Evolutionary conservation across 2,113 vertebrate genomes (phyloP).

Genomic region (Mus spicilegus): DNA sequence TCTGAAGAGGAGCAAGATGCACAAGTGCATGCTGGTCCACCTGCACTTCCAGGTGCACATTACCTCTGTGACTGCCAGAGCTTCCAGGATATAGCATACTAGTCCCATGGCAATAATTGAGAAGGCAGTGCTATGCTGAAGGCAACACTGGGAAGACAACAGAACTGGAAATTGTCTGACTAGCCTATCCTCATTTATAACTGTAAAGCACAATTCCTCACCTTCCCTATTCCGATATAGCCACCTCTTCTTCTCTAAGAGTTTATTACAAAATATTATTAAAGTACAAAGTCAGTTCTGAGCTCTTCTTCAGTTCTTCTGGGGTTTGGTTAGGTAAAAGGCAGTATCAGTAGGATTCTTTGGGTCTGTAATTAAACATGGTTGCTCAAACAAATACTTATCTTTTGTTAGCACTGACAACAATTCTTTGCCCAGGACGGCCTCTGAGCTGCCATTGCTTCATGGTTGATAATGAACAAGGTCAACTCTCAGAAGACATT

Average conservation of each 20-base stretch:
- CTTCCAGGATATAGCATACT: neutral
- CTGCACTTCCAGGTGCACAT: neutral
- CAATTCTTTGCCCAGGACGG: conserved; percentile 46
- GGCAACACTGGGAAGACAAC: neutral
- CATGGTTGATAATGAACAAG: conserved; percentile 36
- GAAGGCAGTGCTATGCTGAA: neutral
- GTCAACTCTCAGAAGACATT: conserved; percentile 35
- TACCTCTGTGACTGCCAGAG: neutral
- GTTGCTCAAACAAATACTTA: conserved; percentile 39
- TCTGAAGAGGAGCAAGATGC: neutral
- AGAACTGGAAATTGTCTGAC: neutral
- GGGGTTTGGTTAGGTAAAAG: neutral
- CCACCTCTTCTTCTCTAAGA: neutral
- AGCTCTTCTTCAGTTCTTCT: conserved; percentile 3
- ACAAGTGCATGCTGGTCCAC: neutral
- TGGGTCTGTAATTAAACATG: conserved; percentile 21
- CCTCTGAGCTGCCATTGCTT: conserved; percentile 6
- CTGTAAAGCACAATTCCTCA: neutral
- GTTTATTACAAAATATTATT: neutral
- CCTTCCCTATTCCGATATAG: neutral
- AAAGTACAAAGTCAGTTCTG: neutral
- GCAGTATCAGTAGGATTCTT: neutral
- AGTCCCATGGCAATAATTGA: neutral
- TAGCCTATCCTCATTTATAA: neutral
- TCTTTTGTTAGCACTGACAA: conserved; percentile 9